A percentile compares a stretch with the other conserved stretches of the same genome.
These are phyloP conservation scores for Carcinoscorpius rotundicauda DNA, from an alignment of 1,140 invertebrate genomes.

Conservation along the genomic window DNA sequence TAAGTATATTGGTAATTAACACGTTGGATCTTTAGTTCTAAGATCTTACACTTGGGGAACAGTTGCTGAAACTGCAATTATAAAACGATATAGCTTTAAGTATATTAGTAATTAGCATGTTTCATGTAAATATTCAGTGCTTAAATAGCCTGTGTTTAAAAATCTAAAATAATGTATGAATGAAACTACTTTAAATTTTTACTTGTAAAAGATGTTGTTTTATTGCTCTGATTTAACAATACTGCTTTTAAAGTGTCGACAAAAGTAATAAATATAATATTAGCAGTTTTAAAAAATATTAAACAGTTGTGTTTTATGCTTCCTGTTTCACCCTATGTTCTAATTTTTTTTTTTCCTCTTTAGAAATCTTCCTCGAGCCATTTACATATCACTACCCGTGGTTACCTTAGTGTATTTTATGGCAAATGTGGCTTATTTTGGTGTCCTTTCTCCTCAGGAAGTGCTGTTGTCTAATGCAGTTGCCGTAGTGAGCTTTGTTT, in stretches of 20 bases:
- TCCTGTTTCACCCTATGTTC: neutral
- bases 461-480: constrained; percentile 80
- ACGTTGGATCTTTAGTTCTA: neutral
- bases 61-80: neutral
- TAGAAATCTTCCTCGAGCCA: constrained; percentile 78
- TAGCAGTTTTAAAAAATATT: neutral
- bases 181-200: too few relatives aligned
- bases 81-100: neutral
- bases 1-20: neutral
- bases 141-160: too few relatives aligned
- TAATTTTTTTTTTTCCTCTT: neutral
- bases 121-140: neutral
- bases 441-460: constrained; percentile 68
- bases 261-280: neutral
- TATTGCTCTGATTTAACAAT: too few relatives aligned
- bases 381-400: constrained; percentile 80
- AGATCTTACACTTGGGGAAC: neutral
- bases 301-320: neutral
- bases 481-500: constrained; percentile 47
- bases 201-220: too few relatives aligned
- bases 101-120: neutral
- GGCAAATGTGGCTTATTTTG: constrained; percentile 86
- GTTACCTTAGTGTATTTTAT: constrained; percentile 86
- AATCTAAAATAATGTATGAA: too few relatives aligned
- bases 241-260: too few relatives aligned